Evolutionary conservation across 2,113 vertebrate genomes (phyloP).

Genomic region (Eurypyga helias): DNA sequence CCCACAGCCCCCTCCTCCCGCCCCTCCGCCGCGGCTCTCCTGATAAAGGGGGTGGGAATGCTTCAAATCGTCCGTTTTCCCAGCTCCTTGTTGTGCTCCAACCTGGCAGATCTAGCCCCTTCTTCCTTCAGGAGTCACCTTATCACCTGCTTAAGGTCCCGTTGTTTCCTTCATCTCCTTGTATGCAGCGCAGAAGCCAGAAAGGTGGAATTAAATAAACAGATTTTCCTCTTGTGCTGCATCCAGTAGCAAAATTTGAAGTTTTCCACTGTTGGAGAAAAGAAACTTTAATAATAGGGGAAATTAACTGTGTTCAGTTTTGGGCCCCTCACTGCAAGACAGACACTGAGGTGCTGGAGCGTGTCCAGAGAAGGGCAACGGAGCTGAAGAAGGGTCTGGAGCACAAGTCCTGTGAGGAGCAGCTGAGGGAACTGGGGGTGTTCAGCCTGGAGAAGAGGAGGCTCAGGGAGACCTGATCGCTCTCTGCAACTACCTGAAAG

Average conservation of each 20-base stretch:
- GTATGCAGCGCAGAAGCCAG: fast-evolving
- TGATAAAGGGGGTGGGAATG: fast-evolving
- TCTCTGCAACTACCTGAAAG: too few species aligned
- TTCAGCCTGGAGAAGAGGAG: too few species aligned
- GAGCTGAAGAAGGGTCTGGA: too few species aligned
- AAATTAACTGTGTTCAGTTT: too few species aligned
- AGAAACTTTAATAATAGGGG: not conserved
- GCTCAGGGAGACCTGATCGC: too few species aligned
- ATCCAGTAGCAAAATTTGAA: not conserved
- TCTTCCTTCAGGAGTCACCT: fast-evolving
- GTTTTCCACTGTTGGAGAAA: not conserved
- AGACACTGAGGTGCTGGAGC: too few species aligned
- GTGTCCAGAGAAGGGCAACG: too few species aligned
- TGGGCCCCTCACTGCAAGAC: too few species aligned
- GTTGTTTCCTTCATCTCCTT: fast-evolving
- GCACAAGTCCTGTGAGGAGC: too few species aligned
- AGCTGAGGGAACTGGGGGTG: too few species aligned
- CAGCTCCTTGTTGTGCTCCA: fast-evolving
- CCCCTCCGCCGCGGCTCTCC: too few species aligned
- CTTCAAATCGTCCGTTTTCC: not conserved
- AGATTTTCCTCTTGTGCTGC: not conserved
- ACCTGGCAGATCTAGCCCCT: fast-evolving
- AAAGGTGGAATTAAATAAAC: not conserved
- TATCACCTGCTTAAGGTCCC: not conserved
- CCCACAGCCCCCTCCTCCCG: too few species aligned